Evolutionary conservation across 2,113 vertebrate genomes (phyloP), one percentile per base, ranked within the genome.

Genomic region (Rhinoderma darwinii): DNA sequence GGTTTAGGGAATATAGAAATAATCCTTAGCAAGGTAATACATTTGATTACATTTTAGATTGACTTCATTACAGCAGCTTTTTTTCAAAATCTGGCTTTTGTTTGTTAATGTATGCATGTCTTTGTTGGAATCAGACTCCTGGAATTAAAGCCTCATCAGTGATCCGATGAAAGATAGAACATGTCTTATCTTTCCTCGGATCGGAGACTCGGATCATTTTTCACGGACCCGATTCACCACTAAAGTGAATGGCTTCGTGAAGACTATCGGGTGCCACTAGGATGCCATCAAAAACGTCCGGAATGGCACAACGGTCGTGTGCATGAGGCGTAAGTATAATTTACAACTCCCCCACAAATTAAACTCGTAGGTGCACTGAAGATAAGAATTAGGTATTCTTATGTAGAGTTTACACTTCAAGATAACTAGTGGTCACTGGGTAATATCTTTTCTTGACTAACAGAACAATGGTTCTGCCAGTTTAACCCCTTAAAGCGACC

Each of bases 1-100:
- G 27, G 27, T 14, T 35, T 17, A 30, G 75, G 27, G 32, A 50
- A 47, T 15, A 44, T 7, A 72, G 20, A 25, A 72, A 20, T 20
- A 37, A 39, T 70, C 32, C 17, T 37, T 37, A 20, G 66, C 32
- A 22, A 37, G 17, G 17, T 37, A 70, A 17, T 50, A 32, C 47
- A 20, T 51, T 77, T 76, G 35, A 43, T 73, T 74, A n/a, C 39
- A 47, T 30, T 50, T 70, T 70, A 70, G 66, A 35, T 18, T 68
- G 30, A 76, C 41, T 47, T 76, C 73, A 47, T 22, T 30, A 22
- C 41, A 27, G 73, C 12, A 47, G 73, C n/a, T 47, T 47, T 47
- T 27, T 30, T 22, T 77, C 25, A 22, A 77, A 32, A 77, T 50
- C 43, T 51, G n/a, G 43, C 74, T 77, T 77, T 32, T 77, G 27